Conservation (phyloP, 2,113 vertebrate genomes). For the Bothrops jararaca region DNA sequence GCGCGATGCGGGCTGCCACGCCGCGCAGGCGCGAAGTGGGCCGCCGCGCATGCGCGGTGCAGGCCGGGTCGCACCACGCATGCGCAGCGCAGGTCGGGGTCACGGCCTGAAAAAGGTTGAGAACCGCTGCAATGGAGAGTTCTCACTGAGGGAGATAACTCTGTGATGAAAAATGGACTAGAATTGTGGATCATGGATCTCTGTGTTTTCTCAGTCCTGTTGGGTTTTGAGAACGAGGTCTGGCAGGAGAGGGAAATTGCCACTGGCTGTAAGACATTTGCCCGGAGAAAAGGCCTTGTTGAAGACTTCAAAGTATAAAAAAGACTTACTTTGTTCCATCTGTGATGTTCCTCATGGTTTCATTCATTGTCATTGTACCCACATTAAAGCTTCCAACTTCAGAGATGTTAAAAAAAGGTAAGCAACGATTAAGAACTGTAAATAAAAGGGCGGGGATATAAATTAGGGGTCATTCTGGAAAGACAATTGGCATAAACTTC, state of each 20-base stretch:
- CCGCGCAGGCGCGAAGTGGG: no score
- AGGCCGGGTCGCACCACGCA: no score
- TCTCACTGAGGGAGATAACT: background rate
- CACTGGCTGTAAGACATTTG: background rate
- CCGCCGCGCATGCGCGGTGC: no score
- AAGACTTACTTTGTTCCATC: background rate
- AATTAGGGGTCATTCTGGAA: background rate
- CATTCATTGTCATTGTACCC: background rate
- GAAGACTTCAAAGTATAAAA: background rate
- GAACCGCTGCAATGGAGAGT: background rate
- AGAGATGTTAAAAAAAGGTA: background rate
- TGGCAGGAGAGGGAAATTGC: background rate
- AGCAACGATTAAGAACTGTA: background rate
- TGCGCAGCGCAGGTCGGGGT: no score
- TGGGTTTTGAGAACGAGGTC: background rate
- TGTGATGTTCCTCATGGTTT: background rate
- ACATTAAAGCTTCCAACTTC: background rate
- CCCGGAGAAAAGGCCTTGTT: background rate
- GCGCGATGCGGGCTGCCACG: no score
- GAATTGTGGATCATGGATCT: background rate
- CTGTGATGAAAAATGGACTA: background rate
- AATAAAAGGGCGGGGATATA: background rate
- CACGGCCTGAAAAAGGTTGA: no score
- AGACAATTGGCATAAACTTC: background rate
- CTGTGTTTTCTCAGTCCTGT: background rate